These are phyloP conservation scores for Polyommatus iphigenia DNA, from an alignment of 2,888 invertebrate species.

Conservation along the genomic window DNA sequence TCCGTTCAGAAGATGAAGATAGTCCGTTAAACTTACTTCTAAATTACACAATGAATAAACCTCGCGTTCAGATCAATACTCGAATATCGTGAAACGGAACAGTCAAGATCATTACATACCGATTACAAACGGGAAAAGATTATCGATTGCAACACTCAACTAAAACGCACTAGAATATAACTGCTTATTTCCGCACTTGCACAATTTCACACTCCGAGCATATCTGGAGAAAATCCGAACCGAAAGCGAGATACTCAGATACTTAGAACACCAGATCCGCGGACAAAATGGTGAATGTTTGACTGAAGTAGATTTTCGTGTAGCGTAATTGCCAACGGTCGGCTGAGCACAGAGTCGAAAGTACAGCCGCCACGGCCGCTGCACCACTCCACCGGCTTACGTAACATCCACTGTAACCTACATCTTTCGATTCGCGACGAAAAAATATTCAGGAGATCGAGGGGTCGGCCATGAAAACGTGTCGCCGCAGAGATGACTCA, in stretches of 20 bases:
- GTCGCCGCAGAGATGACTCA: conserved; percentile 77
- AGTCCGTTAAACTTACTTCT: background rate
- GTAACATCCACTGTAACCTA: conserved; percentile 70
- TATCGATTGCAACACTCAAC: conserved; percentile 30
- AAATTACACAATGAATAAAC: conserved; percentile 19
- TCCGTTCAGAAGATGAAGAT: background rate
- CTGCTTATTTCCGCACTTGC: conserved; percentile 28
- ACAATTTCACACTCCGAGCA: conserved; percentile 31
- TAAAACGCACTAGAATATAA: conserved; percentile 20
- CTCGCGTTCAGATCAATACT: conserved; percentile 31
- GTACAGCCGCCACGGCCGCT: conserved; percentile 64
- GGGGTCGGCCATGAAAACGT: conserved; percentile 74
- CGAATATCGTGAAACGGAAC: conserved; percentile 14
- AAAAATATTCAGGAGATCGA: conserved; percentile 59
- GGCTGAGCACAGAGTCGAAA: conserved; percentile 67
- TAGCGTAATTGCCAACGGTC: conserved; percentile 67
- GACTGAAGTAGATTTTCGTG: conserved; percentile 73
- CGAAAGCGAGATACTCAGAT: conserved; percentile 42
- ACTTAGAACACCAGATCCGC: conserved; percentile 57
- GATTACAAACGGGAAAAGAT: conserved; percentile 26
- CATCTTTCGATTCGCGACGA: conserved; percentile 56
- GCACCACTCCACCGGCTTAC: conserved; percentile 69
- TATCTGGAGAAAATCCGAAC: conserved; percentile 11
- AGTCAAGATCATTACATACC: conserved; percentile 32
- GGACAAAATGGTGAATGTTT: conserved; percentile 76